These are phyloP conservation scores for Poeciliopsis retropinna DNA, from an alignment of 2,113 vertebrate species.

Conservation along the genomic window DNA sequence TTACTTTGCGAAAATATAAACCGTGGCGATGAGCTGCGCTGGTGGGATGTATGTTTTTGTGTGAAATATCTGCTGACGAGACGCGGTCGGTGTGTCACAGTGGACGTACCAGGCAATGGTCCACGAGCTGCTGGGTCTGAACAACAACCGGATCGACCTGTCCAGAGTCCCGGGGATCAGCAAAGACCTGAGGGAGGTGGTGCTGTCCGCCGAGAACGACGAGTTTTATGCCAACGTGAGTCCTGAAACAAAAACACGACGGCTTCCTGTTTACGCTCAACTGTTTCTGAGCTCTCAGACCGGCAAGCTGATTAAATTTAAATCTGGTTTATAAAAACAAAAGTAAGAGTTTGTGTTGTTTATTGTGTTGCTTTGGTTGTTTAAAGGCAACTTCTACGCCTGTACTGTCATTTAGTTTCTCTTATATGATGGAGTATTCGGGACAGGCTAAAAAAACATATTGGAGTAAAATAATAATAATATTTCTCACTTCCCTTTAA, in stretches of 20 bases:
- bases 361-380: not conserved
- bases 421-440: not conserved
- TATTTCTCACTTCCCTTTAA: no score
- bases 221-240: constrained; percentile 97
- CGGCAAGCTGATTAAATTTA: not conserved
- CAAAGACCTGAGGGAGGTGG: constrained; percentile 92
- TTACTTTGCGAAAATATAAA: not conserved
- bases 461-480: no score
- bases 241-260: constrained; percentile 6
- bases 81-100: constrained; percentile 62
- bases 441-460: no score
- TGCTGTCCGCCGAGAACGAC: constrained; percentile 93
- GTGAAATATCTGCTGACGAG: not conserved
- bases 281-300: not conserved
- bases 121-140: constrained; percentile 92
- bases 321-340: not conserved
- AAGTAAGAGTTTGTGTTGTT: no score
- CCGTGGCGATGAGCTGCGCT: not conserved
- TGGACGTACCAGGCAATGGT: constrained; percentile 99
- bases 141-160: constrained; percentile 97
- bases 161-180: constrained; percentile 92
- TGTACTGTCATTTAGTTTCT: not conserved
- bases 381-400: not conserved
- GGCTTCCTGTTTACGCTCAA: no score
- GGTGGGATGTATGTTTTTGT: not conserved